These are phyloP conservation scores for Fregata magnificens DNA, from an alignment of 2,113 vertebrate genomes.

Conservation along the genomic window DNA sequence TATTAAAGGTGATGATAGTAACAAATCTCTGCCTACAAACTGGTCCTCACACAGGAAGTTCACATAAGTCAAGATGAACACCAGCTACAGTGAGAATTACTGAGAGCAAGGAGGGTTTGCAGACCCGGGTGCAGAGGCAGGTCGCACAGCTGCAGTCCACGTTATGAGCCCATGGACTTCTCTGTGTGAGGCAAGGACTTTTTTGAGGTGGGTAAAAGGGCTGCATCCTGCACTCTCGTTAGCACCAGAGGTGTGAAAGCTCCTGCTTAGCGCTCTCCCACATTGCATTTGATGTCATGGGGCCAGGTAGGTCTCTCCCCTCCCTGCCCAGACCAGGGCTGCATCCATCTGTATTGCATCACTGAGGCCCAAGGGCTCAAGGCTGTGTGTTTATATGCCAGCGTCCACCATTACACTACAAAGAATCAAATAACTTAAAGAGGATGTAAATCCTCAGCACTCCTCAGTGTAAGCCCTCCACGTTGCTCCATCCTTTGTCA, in stretches of 20 bases:
- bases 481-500: not conserved
- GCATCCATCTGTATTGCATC: fast-evolving
- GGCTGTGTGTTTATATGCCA: not conserved
- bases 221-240: fast-evolving
- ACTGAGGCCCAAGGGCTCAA: fast-evolving
- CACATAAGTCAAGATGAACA: fast-evolving
- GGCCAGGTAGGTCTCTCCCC: not conserved
- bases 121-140: not conserved
- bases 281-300: fast-evolving
- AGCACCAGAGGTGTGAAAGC: not conserved
- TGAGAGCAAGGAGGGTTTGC: not conserved
- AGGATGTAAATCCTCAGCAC: not conserved
- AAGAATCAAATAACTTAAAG: not conserved
- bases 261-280: not conserved
- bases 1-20: not conserved
- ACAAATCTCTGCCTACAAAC: not conserved
- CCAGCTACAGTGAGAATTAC: not conserved
- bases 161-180: fast-evolving
- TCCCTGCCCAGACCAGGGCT: not conserved
- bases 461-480: not conserved
- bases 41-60: not conserved
- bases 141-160: fast-evolving
- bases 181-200: not conserved
- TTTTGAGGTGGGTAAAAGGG: not conserved
- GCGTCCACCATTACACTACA: fast-evolving